Conservation (phyloP, 1,140 invertebrate species). For the Trachymyrmex cornetzi region DNA sequence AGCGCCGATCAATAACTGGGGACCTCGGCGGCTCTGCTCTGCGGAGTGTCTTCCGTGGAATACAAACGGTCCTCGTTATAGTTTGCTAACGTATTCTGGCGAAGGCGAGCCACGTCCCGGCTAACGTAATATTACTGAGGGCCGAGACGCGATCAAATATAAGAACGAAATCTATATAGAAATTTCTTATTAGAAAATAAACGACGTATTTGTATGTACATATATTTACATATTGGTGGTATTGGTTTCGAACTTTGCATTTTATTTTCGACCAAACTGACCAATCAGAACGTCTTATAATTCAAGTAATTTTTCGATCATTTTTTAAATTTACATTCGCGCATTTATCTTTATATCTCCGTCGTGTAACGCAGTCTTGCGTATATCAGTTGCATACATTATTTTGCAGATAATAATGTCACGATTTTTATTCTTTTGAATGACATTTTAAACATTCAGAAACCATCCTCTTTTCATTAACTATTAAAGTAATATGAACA, state of each 20-base stretch:
- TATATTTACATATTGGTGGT: neutral
- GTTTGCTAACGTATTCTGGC: slow-evolving; percentile 35
- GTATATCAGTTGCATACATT: neutral
- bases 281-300: too few relatives aligned
- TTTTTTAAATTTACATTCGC: neutral
- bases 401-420: neutral
- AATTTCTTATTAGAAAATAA: neutral
- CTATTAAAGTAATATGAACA: neutral
- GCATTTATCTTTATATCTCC: neutral
- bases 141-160: neutral
- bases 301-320: neutral
- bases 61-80: slow-evolving; percentile 59
- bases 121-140: slow-evolving; percentile 16
- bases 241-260: neutral
- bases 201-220: neutral
- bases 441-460: neutral
- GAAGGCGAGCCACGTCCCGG: neutral
- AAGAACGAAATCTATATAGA: neutral
- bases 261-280: neutral
- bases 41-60: slow-evolving; percentile 66
- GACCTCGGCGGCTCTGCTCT: slow-evolving; percentile 74
- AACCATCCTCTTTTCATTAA: neutral
- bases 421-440: neutral
- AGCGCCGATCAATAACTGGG: slow-evolving; percentile 82
- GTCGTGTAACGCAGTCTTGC: too few relatives aligned